Evolutionary conservation across 2,888 invertebrate genomes (phyloP).

Genomic region (Drosophila ezoana): DNA sequence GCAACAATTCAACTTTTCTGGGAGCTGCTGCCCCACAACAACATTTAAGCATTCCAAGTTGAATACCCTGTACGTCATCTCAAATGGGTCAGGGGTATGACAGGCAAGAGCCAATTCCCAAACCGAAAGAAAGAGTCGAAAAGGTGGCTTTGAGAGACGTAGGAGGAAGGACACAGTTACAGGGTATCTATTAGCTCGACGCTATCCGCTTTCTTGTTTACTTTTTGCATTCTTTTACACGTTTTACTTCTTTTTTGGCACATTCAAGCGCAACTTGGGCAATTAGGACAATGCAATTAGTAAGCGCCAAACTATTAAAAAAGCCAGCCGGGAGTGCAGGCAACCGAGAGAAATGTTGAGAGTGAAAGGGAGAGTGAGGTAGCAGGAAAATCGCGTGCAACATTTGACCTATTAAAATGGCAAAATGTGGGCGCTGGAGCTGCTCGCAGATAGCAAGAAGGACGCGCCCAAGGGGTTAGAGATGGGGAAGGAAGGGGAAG

Average conservation of each 20-base stretch:
- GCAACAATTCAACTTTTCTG: slow-evolving; percentile 56
- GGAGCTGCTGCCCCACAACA: slow-evolving; percentile 31
- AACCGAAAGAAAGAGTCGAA: too few relatives aligned
- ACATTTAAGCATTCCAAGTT: slow-evolving; percentile 39
- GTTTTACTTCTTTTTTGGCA: slow-evolving; percentile 34
- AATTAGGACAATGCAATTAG: slow-evolving; percentile 77
- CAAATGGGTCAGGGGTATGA: background rate
- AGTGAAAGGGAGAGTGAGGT: background rate
- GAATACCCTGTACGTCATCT: background rate
- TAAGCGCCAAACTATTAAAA: slow-evolving; percentile 66
- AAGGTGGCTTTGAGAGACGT: too few relatives aligned
- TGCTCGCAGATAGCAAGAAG: slow-evolving; percentile 30
- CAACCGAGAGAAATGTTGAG: background rate
- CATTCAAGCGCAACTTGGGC: slow-evolving; percentile 70
- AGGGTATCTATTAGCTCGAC: background rate
- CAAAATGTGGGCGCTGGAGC: slow-evolving; percentile 32
- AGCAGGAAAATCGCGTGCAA: slow-evolving; percentile 21
- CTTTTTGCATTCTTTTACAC: background rate
- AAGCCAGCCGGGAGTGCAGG: slow-evolving; percentile 39
- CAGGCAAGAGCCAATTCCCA: too few relatives aligned
- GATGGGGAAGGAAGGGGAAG: background rate
- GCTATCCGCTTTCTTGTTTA: background rate
- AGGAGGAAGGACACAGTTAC: too few relatives aligned
- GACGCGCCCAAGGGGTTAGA: background rate
- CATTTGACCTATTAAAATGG: slow-evolving; percentile 66